A percentile compares a stretch with the other conserved stretches of the same genome.
phyloP scores from a whole-genome alignment of 2,113 vertebrate genomes.

The Syngnathus scovelli region DNA sequence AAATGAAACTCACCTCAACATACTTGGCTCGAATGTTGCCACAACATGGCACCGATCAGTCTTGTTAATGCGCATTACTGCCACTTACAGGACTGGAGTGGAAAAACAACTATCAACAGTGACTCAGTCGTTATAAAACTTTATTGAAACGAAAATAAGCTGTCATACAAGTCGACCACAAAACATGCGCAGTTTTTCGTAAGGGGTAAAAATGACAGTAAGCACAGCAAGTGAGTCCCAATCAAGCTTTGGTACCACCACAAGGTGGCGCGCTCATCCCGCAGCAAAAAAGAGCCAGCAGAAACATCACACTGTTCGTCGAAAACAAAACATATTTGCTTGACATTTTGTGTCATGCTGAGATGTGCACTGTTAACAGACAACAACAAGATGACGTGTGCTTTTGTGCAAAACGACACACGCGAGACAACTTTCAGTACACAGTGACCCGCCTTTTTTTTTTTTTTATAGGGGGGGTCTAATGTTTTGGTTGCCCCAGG shows the following conservation, averaged over 20 bases:
- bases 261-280: background rate
- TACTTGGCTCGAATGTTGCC: too few species aligned
- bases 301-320: too few species aligned
- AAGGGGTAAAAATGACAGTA: background rate
- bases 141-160: conserved; percentile 45
- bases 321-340: background rate
- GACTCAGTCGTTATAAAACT: conserved; percentile 42
- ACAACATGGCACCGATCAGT: background rate
- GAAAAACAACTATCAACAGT: background rate
- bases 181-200: background rate
- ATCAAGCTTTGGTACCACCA: background rate
- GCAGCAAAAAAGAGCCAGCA: too few species aligned
- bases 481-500: too few species aligned
- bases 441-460: background rate
- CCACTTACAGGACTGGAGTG: background rate
- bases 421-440: background rate
- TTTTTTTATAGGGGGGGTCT: too few species aligned
- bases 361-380: background rate
- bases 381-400: background rate
- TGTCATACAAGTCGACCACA: background rate
- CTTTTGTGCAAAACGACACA: background rate
- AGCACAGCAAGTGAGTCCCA: background rate
- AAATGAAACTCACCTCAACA: too few species aligned
- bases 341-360: background rate
- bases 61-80: background rate